Base-by-base conservation (phyloP, 2,797 vertebrate genomes). In the Hozukius guyotensis region DNA sequence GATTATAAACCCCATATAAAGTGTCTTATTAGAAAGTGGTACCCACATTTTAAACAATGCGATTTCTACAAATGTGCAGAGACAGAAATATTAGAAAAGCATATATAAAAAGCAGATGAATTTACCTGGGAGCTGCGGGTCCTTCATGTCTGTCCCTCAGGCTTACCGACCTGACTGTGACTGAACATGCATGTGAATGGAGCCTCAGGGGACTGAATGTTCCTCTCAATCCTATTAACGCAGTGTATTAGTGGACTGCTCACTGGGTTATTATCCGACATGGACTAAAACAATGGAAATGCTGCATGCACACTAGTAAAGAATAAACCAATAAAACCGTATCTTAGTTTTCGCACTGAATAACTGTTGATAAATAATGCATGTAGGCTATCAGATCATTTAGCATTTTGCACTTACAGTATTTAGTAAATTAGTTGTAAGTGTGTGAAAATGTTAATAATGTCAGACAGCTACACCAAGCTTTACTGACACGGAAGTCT, bases 221-320 rank as follows among this genome's bases (percentile, higher is more conserved):
- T 81, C 72, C 42, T 84, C 53, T 31, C 69, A 95, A 96, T 96
- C 95, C 95, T 89, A 94, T 96, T 95, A 95, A 74, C 67, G 2
- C 61, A 46, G 52, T 31, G 91, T 89, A 95, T 93, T 93, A 95
- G 79, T 85, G 87, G 77, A 83, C 52, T 55, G 64, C 75, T 87
- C 75, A 82, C 71, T 78, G 57, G 72, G 72, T 77, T 31, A 68
- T 78, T 38, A 70, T 61, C 71, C 78, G 65, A 81, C 84, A 88
- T 61, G 72, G 62, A 77, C 67, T 69, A 57, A 84, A 73, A 75
- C 36, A 3, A 76, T 22, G 69, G 63, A 89, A 81, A 75, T 78
- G 72, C 78, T 87, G 81, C 60, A 77, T 62, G 67, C 20, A 77
- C 65, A 78, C 36, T 73, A 87, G 78, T 55, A 53, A 75, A 60